Evolutionary conservation across 1,140 invertebrate species (phyloP).

Genomic region (Stenopsyche tienmushanensis): DNA sequence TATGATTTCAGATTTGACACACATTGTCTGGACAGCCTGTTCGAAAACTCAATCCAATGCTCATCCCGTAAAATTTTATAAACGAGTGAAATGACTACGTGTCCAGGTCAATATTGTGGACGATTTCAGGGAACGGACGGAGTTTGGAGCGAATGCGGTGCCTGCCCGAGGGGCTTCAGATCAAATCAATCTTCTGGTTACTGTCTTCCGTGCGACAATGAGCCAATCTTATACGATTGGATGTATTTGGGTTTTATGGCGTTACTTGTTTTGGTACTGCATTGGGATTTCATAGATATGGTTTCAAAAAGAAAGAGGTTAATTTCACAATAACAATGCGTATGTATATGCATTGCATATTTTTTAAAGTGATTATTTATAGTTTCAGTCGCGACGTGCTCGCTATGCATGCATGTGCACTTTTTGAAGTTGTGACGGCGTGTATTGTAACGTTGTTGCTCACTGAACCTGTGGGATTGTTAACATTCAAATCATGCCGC

Average conservation of each 20-base stretch:
- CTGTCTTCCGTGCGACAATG: slow-evolving; percentile 76
- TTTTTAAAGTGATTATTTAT: slow-evolving; percentile 22
- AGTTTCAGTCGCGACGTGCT: slow-evolving; percentile 73
- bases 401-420: slow-evolving; percentile 72
- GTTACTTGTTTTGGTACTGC: slow-evolving; percentile 77
- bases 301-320: slow-evolving; percentile 74
- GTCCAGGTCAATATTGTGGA: slow-evolving; percentile 88
- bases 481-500: slow-evolving; percentile 74
- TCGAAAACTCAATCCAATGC: no score
- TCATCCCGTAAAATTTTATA: no score
- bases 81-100: no score
- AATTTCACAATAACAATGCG: slow-evolving; percentile 32
- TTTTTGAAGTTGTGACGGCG: slow-evolving; percentile 75
- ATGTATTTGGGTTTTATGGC: slow-evolving; percentile 93
- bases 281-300: slow-evolving; percentile 90
- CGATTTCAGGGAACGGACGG: slow-evolving; percentile 64
- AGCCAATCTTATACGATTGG: slow-evolving; percentile 87
- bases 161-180: slow-evolving; percentile 81
- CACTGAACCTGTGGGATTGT: slow-evolving; percentile 73
- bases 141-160: slow-evolving; percentile 76
- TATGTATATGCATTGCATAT: slow-evolving; percentile 7
- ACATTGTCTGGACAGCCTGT: no score
- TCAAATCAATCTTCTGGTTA: slow-evolving; percentile 60
- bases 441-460: slow-evolving; percentile 74
- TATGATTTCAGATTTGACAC: no score